Evolutionary conservation across 2,797 vertebrate species (phyloP).

Genomic region (Buceros bicornis): DNA sequence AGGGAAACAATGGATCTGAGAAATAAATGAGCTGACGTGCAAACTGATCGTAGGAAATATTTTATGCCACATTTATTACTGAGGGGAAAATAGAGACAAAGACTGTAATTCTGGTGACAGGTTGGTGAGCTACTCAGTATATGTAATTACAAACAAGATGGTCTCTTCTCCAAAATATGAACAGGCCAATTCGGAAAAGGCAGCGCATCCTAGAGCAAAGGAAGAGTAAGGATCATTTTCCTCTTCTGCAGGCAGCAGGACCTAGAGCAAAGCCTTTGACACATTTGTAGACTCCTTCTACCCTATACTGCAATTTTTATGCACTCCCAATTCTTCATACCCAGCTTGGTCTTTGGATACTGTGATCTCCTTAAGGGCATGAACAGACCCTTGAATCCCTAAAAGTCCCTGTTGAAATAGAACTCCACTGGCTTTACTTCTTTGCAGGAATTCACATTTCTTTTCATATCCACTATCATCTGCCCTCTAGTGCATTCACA

Average conservation of each 20-base stretch:
- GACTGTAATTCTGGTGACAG: not conserved
- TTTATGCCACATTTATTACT: not conserved
- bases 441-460: not conserved
- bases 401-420: not conserved
- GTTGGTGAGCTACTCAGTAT: not conserved
- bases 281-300: not conserved
- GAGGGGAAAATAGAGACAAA: not conserved
- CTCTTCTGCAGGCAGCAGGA: not conserved
- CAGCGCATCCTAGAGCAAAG: not conserved
- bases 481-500: conserved; percentile 2
- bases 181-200: not conserved
- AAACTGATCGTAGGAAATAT: not conserved
- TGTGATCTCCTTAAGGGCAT: not conserved
- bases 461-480: not conserved
- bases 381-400: not conserved
- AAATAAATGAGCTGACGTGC: not conserved
- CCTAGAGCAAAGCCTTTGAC: not conserved
- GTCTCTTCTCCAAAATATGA: not conserved
- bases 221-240: not conserved
- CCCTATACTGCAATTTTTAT: not conserved
- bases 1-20: not conserved
- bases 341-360: not conserved
- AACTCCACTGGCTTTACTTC: not conserved
- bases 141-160: not conserved
- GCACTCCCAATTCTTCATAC: not conserved